A percentile compares a stretch with the other conserved stretches of the same genome.
Conservation (phyloP, 2,797 vertebrate genomes). For the Sebastiscus tertius region DNA sequence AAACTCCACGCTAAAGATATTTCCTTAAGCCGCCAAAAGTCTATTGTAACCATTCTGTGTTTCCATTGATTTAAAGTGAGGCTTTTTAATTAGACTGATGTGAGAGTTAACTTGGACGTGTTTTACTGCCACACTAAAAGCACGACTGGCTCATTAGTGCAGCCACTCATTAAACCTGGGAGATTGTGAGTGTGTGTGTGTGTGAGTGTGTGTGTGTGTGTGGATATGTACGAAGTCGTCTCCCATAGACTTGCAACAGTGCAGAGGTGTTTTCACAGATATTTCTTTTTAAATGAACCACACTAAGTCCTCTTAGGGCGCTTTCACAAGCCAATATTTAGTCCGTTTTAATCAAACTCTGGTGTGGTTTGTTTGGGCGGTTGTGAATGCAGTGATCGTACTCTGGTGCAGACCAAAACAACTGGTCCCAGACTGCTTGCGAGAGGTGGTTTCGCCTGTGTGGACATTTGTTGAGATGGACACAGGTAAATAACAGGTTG, state of each 20-base stretch:
- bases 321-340: too few relatives aligned
- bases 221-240: slow-evolving; percentile 6
- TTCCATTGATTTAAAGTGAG: slow-evolving; percentile 61
- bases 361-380: too few relatives aligned
- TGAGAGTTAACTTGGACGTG: slow-evolving; percentile 51
- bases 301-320: too few relatives aligned
- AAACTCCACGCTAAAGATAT: slow-evolving; percentile 26
- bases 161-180: slow-evolving; percentile 56
- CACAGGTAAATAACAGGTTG: too few relatives aligned
- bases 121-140: slow-evolving; percentile 69
- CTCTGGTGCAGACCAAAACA: too few relatives aligned
- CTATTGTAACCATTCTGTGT: slow-evolving; percentile 35
- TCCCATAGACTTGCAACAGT: neutral
- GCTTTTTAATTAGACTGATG: slow-evolving; percentile 71
- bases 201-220: slow-evolving; percentile 1
- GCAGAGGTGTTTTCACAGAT: neutral
- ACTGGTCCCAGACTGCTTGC: too few relatives aligned
- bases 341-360: too few relatives aligned
- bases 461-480: too few relatives aligned
- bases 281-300: neutral
- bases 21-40: slow-evolving; percentile 27
- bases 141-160: slow-evolving; percentile 63
- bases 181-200: neutral
- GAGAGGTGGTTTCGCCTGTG: too few relatives aligned
- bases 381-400: too few relatives aligned